Evolutionary conservation across 2,888 invertebrate genomes (phyloP), one percentile per base, ranked within the genome.

Genomic region (Sphinx pinastri): DNA sequence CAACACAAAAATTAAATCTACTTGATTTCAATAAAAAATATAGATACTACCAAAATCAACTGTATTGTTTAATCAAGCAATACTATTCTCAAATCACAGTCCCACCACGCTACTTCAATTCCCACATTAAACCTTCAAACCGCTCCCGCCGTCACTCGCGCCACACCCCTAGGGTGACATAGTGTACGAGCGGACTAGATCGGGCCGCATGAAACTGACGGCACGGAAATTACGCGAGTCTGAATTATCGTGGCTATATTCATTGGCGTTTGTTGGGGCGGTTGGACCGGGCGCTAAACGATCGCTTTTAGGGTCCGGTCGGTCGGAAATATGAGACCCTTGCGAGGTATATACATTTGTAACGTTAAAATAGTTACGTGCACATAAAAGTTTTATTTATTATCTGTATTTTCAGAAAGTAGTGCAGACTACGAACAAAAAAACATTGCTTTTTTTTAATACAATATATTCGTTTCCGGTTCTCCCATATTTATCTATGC

Each of bases 201-300:
- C 77, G 75, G 76, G 75, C 73, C 75, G 71, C 75, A 79, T 81
- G 82, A 74, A 82, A 79, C 79, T 82, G 83, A 78, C 82, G 78
- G 80, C 73, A 74, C 80, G 80, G 84, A 83, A 84, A 84, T 84
- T 79, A 81, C 84, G 72, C 74, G 75, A 76, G 77, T 80, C 77
- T 81, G 79, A 81, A 81, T 80, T 81, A 82, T 81, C 73, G 76
- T 70, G 72, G 75, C 78, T 76, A 78, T 79, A 82, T 83, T 80
- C 78, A 81, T 80, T 77, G 82, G 74, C 76, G 74, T 77, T 82
- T 77, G 80, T 79, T 75, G 68, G 74, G 68, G 76, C 71, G 51
- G 51, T 51, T 14, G 38, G 45, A 45, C 16, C 12, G 16, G 60
- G 63, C 4, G 49, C 12, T 63, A 49, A 63, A 49, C 63, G 47